Evolutionary conservation across 30 jellyfish, hydroid and myxozoan genomes (phyloP).

Genomic region (Aurelia aurita): DNA sequence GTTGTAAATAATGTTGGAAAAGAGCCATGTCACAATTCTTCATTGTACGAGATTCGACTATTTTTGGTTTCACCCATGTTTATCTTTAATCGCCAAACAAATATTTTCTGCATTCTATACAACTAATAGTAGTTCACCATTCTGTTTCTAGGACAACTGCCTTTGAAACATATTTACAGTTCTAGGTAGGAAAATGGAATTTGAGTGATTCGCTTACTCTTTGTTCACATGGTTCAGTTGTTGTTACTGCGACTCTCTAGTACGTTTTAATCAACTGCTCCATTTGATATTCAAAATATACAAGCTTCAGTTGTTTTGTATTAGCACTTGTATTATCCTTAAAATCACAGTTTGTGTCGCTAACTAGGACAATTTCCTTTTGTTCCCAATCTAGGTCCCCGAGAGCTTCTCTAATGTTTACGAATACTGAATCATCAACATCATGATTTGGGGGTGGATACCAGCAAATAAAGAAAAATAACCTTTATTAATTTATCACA

Average conservation of each 20-base stretch:
- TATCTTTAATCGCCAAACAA: too few relatives aligned
- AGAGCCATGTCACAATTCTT: too few relatives aligned
- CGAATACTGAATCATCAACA: too few relatives aligned
- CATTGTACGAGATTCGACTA: too few relatives aligned
- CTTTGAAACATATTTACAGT: slow-evolving; percentile 2
- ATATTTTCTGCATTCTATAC: slow-evolving; percentile 33
- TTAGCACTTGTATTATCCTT: neutral
- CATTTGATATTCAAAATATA: slow-evolving; percentile 1
- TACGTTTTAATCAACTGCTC: slow-evolving; percentile 6
- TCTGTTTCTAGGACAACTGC: slow-evolving; percentile 17
- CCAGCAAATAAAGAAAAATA: too few relatives aligned
- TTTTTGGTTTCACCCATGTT: too few relatives aligned
- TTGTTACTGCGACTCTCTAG: slow-evolving; percentile 11
- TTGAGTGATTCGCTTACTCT: too few relatives aligned
- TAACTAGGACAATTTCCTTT: slow-evolving; percentile 33
- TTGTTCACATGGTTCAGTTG: neutral
- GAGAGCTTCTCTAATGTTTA: too few relatives aligned
- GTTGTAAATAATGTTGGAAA: too few relatives aligned
- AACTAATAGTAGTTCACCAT: slow-evolving; percentile 43
- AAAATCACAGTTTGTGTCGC: slow-evolving; percentile 48
- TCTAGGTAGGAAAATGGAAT: slow-evolving; percentile 32
- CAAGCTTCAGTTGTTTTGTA: neutral
- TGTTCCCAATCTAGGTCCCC: slow-evolving; percentile 1
- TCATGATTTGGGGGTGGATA: too few relatives aligned
- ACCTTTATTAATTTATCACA: too few relatives aligned